Evolutionary conservation across 2,113 vertebrate genomes (phyloP), one percentile per base, ranked within the genome.

Genomic region (Pandion haliaetus): DNA sequence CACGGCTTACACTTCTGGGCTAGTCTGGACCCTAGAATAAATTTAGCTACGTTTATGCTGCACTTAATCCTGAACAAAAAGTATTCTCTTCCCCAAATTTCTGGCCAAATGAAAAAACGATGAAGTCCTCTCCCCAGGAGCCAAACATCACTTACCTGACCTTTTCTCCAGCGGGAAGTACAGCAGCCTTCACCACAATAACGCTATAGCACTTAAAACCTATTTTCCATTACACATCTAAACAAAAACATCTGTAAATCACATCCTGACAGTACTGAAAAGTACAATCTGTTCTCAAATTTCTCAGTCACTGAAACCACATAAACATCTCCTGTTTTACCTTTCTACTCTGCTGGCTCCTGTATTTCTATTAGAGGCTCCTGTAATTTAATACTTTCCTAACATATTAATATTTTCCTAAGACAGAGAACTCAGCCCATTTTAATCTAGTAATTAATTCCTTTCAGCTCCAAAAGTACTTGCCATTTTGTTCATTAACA

Each of bases 371-470:
- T 23, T 13, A 74, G 19, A 70, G 12, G 23, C 29, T 79, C 23
- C 87, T 40, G 12, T 40, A 67, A 82, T 74, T 76, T n/a, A 78
- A 1, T 66, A 36, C 52, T 94, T 86, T 59, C 50, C 21, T 61
- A 78, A 34, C 12, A 24, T 23, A 61, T 31, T 42, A 42, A 28
- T 59, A 29, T 71, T 59, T 79, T 79, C 65, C 17, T 66, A 63
- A 82, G 70, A 62, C 10, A 50, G 28, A 52, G 29, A 72, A 63
- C 31, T 76, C 36, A 3, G 52, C 17, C 40, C 18, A 6, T 57
- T 92, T 92, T 34, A 49, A 92, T 44, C 63, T 23, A 76, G 50
- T 45, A 63, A 86, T 92, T 71, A 84, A 82, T 32, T 71, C 57
- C 34, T 28, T 54, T 28, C 36, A 31, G 62, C 42, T 82, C 55